These are phyloP conservation scores for Onychomys arenicola DNA, from an alignment of 2,797 vertebrate species.

Conservation along the genomic window DNA sequence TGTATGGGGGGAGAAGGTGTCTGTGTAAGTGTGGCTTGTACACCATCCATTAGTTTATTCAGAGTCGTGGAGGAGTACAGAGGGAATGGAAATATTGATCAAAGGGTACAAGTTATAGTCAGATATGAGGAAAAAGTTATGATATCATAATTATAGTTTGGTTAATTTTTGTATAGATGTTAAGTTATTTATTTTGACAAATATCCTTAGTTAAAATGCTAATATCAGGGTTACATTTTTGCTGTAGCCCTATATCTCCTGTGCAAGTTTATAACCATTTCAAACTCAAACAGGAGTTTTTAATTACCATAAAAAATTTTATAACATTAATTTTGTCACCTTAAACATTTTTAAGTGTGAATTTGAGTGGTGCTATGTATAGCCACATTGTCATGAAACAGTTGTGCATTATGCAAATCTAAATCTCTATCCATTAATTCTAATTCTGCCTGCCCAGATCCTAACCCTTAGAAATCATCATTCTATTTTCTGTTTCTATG, in stretches of 20 bases:
- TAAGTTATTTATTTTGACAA: slow-evolving; percentile 19
- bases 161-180: background rate
- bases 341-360: background rate
- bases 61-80: background rate
- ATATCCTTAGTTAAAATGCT: background rate
- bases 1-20: background rate
- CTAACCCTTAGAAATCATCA: background rate
- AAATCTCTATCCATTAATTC: background rate
- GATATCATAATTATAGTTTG: background rate
- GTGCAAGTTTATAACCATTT: background rate
- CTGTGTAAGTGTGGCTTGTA: background rate
- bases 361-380: background rate
- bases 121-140: background rate
- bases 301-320: background rate
- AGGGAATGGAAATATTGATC: background rate
- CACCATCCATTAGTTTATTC: background rate
- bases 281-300: background rate
- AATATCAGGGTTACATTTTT: background rate
- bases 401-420: background rate
- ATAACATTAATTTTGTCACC: background rate
- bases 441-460: background rate
- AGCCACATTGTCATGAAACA: background rate
- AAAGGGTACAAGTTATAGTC: background rate
- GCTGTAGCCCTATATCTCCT: background rate
- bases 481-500: background rate